phyloP scores from a whole-genome alignment of 2,888 invertebrate species.

The Cabera pusaria region DNA sequence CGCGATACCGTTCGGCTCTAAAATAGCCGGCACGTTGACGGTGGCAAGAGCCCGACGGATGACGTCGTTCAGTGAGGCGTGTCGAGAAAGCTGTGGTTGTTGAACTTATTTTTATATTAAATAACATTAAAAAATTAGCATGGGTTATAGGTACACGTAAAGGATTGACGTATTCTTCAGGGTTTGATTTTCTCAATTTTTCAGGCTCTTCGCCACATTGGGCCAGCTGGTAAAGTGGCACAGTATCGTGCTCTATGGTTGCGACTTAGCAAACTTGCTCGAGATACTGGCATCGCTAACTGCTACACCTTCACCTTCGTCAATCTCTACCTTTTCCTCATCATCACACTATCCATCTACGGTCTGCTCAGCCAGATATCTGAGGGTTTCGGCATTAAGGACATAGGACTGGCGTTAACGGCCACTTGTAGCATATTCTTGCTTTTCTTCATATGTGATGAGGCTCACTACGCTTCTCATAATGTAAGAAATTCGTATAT shows the following conservation, averaged over 20 bases:
- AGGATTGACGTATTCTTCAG: no score
- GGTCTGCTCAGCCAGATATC: conserved; percentile 89
- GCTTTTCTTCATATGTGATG: conserved; percentile 89
- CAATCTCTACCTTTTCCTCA: conserved; percentile 87
- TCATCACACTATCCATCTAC: conserved; percentile 89
- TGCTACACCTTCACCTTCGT: conserved; percentile 88
- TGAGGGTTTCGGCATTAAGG: conserved; percentile 88
- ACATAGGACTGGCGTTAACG: conserved; percentile 87
- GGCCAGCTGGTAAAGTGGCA: conserved; percentile 87
- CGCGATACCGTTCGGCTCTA: no score
- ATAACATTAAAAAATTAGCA: no score
- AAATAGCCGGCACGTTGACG: no score
- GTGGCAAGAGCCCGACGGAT: no score
- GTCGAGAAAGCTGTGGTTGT: no score
- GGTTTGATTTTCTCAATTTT: conserved; percentile 22
- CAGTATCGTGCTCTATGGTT: conserved; percentile 89
- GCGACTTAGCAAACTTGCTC: conserved; percentile 86
- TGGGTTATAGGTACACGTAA: no score
- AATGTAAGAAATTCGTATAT: no score
- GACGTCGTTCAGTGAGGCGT: no score
- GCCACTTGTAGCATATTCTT: conserved; percentile 86
- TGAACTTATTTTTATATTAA: no score
- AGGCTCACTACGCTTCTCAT: conserved; percentile 88
- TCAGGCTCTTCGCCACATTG: conserved; percentile 86
- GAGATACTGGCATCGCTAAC: conserved; percentile 86